These are phyloP conservation scores for Heterodera schachtii DNA, from an alignment of 1,140 invertebrate genomes.

Conservation along the genomic window DNA sequence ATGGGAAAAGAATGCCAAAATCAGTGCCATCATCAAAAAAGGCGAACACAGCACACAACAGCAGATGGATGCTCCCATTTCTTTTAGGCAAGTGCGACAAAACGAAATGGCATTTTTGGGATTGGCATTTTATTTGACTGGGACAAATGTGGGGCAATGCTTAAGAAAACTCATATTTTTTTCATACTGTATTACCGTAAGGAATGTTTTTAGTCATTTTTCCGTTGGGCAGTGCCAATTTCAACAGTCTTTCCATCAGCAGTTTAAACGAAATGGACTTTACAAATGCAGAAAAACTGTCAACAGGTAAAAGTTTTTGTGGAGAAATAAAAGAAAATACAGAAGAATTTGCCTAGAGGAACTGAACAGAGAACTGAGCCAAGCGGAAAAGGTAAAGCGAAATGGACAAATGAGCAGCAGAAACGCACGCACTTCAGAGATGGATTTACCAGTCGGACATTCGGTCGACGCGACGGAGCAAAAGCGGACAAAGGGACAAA, in stretches of 20 bases:
- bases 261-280: slow-evolving; percentile 54
- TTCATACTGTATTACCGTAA: too few species aligned
- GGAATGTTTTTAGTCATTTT: background rate
- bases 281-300: slow-evolving; percentile 52
- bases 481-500: slow-evolving; percentile 27
- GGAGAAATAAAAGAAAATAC: background rate
- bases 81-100: background rate
- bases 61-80: background rate
- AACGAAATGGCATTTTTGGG: too few species aligned
- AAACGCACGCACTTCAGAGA: background rate
- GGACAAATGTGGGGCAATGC: too few species aligned
- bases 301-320: slow-evolving; percentile 34
- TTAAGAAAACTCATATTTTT: too few species aligned
- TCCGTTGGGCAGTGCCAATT: background rate
- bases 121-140: too few species aligned
- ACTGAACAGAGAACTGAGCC: slow-evolving; percentile 32
- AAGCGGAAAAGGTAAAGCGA: slow-evolving; percentile 20
- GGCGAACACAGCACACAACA: background rate
- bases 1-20: background rate
- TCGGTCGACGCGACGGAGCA: slow-evolving; percentile 33
- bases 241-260: background rate
- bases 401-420: background rate
- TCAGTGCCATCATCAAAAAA: background rate
- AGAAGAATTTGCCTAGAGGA: slow-evolving; percentile 29
- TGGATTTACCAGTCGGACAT: slow-evolving; percentile 56